Evolutionary conservation across 2,888 invertebrate genomes (phyloP), one percentile per base, ranked within the genome.

Genomic region (Nyleta sp.): DNA sequence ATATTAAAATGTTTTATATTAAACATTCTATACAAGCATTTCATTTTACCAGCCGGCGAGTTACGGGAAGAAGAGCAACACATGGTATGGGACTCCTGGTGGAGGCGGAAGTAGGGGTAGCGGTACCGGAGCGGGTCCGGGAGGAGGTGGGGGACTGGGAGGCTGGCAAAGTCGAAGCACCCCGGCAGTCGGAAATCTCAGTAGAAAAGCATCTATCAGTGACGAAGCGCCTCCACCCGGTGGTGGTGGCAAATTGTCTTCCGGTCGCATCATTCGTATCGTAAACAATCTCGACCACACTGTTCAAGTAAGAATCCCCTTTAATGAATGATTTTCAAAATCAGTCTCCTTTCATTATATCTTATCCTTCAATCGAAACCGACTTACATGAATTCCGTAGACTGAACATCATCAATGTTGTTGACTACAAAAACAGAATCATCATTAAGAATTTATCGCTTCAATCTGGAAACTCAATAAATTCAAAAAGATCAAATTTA

Each of bases 281-380:
- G 96, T 98, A 88, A 98, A 98, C 91, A 97, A 97, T 91, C 95
- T 96, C 93, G 96, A 97, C 91, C 97, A 97, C 90, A 95, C 96
- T 38, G 95, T 97, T 85, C 96, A 97, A 94, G 96, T 96, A 91
- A 91, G 80, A 65, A 31, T 13, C 11, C n/a, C n/a, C n/a, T n/a
- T n/a, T n/a, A n/a, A n/a, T n/a, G n/a, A n/a, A n/a, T n/a, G n/a
- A n/a, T n/a, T n/a, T n/a, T n/a, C n/a, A n/a, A n/a, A n/a, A n/a
- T n/a, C n/a, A n/a, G n/a, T n/a, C n/a, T n/a, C n/a, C n/a, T n/a
- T n/a, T n/a, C n/a, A n/a, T n/a, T n/a, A n/a, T n/a, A n/a, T n/a
- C n/a, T n/a, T n/a, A n/a, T n/a, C n/a, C n/a, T n/a, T n/a, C n/a
- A n/a, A n/a, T n/a, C n/a, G n/a, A n/a, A n/a, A n/a, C n/a, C n/a